Base-by-base conservation (phyloP, 1,140 invertebrate species). In the Trinorchestia longiramus region DNA sequence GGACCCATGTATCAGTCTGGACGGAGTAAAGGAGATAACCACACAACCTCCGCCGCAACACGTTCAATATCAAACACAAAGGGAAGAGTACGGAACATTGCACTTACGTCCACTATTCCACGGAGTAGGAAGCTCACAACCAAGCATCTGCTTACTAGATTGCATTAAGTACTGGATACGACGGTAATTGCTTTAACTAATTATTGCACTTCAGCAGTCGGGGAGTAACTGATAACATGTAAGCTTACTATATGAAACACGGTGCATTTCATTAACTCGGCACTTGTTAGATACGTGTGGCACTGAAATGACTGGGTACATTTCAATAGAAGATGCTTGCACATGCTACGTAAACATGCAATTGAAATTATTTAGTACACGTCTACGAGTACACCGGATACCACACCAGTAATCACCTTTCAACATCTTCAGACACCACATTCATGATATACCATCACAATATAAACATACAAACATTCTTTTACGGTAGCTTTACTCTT, bases 391-490 rank as follows among this genome's bases (percentile, higher is more conserved):
- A 19, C 3, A 77, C 36, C 8, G 28, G 62, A 28, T 77, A 19
- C 62, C 62, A 77, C 62, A 77, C 62, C 62, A 77, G 28, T 3
- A 77, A 15, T 3, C 62, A 77, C 62, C 62, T 23, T 77, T 23
- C 62, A 77, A 77, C 28, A 77, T 19, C 36, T 36, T 77, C 62
- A 23, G 62, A 77, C 62, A 77, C 62, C 62, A 77, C 62, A 77
- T 28, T 90, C 88, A 90, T 42, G 88, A 90, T 36, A 42, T 42
- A 43, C 88, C 88, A 90, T 90, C 88, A 90, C 88, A 90, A 90
- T 43, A 90, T 90, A 90, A 90, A 90, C 88, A 43, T 43, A 90
- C 88, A 90, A 90, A 90, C 43, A 77, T 77, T 77, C 62, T 36
- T 15, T 15, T 36, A 19, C 47, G 6, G 15, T 77, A 23, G 3